Base-by-base conservation (phyloP, 2,113 vertebrate genomes). In the Callocephalon fimbriatum region DNA sequence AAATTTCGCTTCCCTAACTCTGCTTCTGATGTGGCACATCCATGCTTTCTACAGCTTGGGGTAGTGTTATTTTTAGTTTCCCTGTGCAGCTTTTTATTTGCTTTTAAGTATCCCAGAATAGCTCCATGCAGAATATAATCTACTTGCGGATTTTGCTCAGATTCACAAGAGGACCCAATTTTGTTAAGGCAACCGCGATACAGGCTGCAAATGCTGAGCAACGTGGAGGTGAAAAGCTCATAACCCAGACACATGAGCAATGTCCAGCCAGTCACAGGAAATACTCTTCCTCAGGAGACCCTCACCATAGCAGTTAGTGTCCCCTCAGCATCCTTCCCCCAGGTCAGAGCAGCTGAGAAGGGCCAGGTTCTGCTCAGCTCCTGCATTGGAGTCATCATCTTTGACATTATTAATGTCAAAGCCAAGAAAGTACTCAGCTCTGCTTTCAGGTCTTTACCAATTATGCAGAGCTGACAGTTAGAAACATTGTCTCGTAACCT, bases 41-140 rank as follows among this genome's bases (percentile, higher is more conserved):
- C 42, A 5, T 20, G 62, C 67, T 73, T 83, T 58, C 76, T 62
- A 32, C 63, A 58, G 76, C 90, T 54, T 3, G 26, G 67, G 23
- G 67, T 15, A 37, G 48, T 3, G 35, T 74, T 96, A 95, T 95
- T 96, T 95, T 96, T 96, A 91, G 83, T 71, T 62, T 81, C 45
- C 35, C 40, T 66, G 61, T n/a, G 48, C 83, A 77, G 73, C 9
- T 89, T 94, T 95, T 95, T 90, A 78, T 89, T 89, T 25, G 3
- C 74, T 86, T 93, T 92, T 74, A 91, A 74, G 50, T 67, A 26
- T 47, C 95, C 93, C 50, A 73, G 80, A 86, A 95, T 77, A 95
- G 86, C 86, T 81, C 68, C 23, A 2, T 14, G 83, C 51, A 89
- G 79, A 91, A 76, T 74, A 74, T 48, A 53, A 80, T 77, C 63